phyloP scores from a whole-genome alignment of 2,888 invertebrate species.

The Andrena dorsata region DNA sequence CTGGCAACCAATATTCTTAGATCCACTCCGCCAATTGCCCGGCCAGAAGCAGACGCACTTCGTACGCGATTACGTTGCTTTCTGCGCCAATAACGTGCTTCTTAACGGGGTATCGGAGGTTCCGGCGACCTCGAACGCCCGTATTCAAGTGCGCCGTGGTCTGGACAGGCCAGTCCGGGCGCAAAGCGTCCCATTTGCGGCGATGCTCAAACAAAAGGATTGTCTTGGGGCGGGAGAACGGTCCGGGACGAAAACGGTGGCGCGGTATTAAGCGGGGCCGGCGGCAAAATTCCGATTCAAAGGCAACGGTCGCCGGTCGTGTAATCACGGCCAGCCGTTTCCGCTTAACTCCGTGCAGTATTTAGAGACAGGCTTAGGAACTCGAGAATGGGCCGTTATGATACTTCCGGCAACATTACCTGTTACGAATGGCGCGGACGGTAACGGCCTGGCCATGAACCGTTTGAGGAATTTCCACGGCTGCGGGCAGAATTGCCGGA shows the following conservation, averaged over 20 bases:
- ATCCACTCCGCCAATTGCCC: not conserved
- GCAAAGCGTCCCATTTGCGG: not conserved
- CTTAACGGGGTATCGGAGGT: not conserved
- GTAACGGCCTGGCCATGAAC: slow-evolving; percentile 23
- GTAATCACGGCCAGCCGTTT: slow-evolving; percentile 41
- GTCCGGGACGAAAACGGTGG: slow-evolving; percentile 21
- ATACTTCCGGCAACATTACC: slow-evolving; percentile 61
- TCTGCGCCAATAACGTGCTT: not conserved
- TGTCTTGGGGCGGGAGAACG: not conserved
- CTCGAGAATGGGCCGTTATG: slow-evolving; percentile 65
- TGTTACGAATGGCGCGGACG: slow-evolving; percentile 50
- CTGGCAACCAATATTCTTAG: too few species aligned
- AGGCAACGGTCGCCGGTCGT: slow-evolving; percentile 32
- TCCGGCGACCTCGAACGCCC: not conserved
- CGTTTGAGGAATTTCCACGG: slow-evolving; percentile 63
- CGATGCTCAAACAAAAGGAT: slow-evolving; percentile 26
- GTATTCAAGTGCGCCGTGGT: not conserved
- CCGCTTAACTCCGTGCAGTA: slow-evolving; percentile 58
- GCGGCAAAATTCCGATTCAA: slow-evolving; percentile 44
- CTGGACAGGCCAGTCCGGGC: not conserved
- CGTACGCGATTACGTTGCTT: not conserved
- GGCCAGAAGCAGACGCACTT: not conserved
- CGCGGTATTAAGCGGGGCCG: slow-evolving; percentile 26
- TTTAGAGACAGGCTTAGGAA: slow-evolving; percentile 64
- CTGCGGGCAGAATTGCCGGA: slow-evolving; percentile 53